Conservation (phyloP, 35 echinoderm and acorn worm species). For the Apostichopus californicus region DNA sequence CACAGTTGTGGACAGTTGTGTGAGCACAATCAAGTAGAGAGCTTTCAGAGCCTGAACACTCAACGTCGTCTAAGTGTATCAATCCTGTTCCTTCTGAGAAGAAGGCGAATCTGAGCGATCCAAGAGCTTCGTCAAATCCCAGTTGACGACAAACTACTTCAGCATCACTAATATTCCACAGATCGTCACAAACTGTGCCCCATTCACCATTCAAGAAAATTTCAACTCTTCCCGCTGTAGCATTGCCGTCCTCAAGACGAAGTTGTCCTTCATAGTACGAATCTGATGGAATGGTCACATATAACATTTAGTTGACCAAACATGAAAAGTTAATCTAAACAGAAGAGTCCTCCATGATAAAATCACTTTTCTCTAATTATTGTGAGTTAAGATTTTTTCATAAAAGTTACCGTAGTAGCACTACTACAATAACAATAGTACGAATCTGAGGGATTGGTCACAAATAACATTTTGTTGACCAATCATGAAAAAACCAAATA, state of each 20-base stretch:
- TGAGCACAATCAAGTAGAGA: slow-evolving; percentile 40
- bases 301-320: too few species aligned
- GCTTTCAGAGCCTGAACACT: slow-evolving; percentile 24
- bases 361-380: too few species aligned
- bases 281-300: too few species aligned
- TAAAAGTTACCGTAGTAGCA: too few species aligned
- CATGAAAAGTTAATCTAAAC: too few species aligned
- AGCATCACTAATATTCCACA: slow-evolving; percentile 37
- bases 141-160: slow-evolving; percentile 59
- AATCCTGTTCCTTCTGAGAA: slow-evolving; percentile 44
- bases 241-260: not conserved
- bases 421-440: too few species aligned
- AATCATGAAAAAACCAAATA: too few species aligned
- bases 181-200: slow-evolving; percentile 57
- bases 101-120: not conserved
- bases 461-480: too few species aligned
- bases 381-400: too few species aligned
- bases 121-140: slow-evolving; percentile 4
- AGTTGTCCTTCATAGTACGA: not conserved
- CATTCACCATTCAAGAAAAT: slow-evolving; percentile 15
- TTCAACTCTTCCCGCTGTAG: slow-evolving; percentile 39
- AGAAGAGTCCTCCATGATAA: too few species aligned
- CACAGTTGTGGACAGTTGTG: slow-evolving; percentile 36
- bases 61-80: slow-evolving; percentile 43
- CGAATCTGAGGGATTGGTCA: too few species aligned